These are phyloP conservation scores for Dipus sagitta DNA, from an alignment of 2,797 vertebrate genomes.

Conservation along the genomic window DNA sequence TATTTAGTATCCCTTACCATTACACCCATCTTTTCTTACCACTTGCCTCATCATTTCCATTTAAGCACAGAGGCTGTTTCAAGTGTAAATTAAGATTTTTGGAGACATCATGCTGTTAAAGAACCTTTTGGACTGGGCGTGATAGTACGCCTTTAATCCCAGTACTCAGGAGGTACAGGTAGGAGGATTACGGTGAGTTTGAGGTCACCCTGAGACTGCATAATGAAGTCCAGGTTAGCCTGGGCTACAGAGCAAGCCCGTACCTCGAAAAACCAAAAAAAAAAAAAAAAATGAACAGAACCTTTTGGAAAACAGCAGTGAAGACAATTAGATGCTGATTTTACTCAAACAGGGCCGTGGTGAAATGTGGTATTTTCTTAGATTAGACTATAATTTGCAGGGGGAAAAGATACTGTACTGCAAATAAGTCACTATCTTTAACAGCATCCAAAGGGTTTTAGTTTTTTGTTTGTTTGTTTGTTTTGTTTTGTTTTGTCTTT, in stretches of 20 bases:
- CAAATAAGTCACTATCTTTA: constrained; percentile 6
- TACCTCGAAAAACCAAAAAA: no score
- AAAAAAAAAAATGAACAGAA: neutral
- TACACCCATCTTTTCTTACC: neutral
- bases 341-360: neutral
- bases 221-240: no score
- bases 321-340: neutral
- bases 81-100: constrained; percentile 35
- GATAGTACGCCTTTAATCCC: no score
- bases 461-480: neutral
- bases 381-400: neutral
- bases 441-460: neutral
- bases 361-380: constrained; percentile 4
- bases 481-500: constrained; percentile 43
- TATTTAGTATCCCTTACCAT: neutral
- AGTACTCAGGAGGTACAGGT: no score
- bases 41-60: neutral
- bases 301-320: constrained; percentile 40
- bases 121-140: neutral
- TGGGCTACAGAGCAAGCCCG: no score
- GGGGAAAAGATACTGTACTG: neutral
- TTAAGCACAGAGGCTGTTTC: constrained; percentile 19
- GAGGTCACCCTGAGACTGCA: no score
- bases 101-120: neutral
- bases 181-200: no score